Conservation (phyloP, 2,113 vertebrate genomes). For the Antechinus stuartii region DNA sequence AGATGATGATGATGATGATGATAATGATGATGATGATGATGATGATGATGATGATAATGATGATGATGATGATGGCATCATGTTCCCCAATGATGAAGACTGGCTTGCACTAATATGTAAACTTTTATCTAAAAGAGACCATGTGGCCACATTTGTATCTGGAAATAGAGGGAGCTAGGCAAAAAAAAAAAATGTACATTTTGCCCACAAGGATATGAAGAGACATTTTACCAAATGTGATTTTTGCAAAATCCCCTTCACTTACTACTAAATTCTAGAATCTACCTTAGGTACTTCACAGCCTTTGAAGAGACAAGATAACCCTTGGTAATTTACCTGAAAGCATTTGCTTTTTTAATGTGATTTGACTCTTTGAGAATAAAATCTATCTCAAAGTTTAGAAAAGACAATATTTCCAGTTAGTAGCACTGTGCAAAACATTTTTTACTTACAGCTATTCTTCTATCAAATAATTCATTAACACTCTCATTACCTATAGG, state of each 20-base stretch:
- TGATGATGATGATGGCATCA: not conserved
- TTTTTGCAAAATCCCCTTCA: not conserved
- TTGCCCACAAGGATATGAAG: not conserved
- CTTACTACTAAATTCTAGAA: not conserved
- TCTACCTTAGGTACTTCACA: not conserved
- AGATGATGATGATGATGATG: not conserved
- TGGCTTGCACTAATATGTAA: not conserved
- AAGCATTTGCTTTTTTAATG: not conserved
- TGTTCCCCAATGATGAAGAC: not conserved
- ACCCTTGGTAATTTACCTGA: not conserved
- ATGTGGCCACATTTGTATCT: not conserved
- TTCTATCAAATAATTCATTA: not conserved
- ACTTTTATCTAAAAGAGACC: not conserved
- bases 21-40: too few species aligned
- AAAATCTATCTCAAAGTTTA: not conserved
- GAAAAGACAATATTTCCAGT: not conserved
- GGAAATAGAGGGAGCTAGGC: not conserved
- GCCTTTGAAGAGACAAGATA: not conserved
- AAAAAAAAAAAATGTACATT: not conserved
- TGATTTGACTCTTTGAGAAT: not conserved
- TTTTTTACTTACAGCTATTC: not conserved
- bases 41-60: not conserved
- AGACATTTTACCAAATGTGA: not conserved
- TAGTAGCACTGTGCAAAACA: not conserved
- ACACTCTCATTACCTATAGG: not conserved